Percentiles rank a stretch among this genome's conserved stretches.
phyloP scores from a whole-genome alignment of 2,113 vertebrate species.

The Pygoscelis adeliae region DNA sequence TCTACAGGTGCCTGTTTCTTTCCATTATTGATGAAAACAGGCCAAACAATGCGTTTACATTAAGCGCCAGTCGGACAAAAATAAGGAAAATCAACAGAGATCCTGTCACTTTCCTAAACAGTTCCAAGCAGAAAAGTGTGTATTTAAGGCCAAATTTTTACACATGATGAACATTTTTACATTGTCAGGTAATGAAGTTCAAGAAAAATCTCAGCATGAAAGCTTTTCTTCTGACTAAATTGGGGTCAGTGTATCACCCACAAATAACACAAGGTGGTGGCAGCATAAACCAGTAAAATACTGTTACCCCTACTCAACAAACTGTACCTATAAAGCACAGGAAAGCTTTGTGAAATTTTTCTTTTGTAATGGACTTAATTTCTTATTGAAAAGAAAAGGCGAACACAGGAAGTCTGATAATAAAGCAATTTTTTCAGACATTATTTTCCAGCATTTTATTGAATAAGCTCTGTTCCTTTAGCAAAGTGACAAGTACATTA shows the following conservation, averaged over 20 bases:
- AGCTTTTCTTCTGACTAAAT: not conserved
- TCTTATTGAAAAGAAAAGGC: not conserved
- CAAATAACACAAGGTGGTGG: not conserved
- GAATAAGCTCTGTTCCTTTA: not conserved
- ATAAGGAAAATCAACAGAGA: not conserved
- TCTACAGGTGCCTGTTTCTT: not conserved
- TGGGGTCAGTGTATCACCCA: not conserved
- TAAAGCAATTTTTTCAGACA: not conserved
- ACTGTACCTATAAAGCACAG: not conserved
- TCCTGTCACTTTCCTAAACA: not conserved
- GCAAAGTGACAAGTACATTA: not conserved
- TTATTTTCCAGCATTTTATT: not conserved
- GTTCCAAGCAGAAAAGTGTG: not conserved
- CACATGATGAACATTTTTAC: not conserved
- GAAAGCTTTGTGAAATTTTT: not conserved
- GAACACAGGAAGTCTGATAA: not conserved
- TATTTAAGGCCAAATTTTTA: not conserved
- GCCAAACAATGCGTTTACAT: not conserved
- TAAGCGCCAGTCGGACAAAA: not conserved
- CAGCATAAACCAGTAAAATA: not conserved
- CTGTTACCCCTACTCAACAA: not conserved
- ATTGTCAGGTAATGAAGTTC: not conserved
- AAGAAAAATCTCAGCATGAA: not conserved
- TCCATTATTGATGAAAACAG: not conserved
- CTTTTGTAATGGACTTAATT: not conserved